These are phyloP conservation scores for Spinus olivaceus DNA, from an alignment of 2,797 vertebrate genomes.

Conservation along the genomic window DNA sequence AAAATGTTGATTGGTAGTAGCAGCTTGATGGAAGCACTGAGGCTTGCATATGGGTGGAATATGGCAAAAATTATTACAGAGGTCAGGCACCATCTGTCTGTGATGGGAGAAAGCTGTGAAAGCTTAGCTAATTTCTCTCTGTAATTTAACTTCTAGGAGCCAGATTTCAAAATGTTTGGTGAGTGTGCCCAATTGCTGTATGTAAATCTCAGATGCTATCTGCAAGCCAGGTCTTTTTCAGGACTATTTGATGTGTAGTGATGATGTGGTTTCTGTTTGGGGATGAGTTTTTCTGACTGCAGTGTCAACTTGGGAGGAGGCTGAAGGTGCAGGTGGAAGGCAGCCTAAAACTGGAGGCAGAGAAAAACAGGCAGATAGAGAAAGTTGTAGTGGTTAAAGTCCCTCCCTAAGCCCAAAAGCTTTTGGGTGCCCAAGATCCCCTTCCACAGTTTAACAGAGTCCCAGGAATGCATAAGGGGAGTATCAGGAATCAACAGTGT, in stretches of 20 bases:
- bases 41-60: slow-evolving; percentile 36
- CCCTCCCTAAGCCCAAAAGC: background rate
- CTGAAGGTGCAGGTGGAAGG: background rate
- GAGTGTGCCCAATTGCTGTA: background rate
- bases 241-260: background rate
- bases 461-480: background rate
- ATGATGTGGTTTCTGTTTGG: background rate
- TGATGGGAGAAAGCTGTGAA: slow-evolving; percentile 23
- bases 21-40: slow-evolving; percentile 36
- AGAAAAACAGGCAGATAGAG: background rate
- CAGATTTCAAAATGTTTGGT: slow-evolving; percentile 19
- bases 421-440: background rate
- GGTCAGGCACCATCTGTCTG: slow-evolving; percentile 38
- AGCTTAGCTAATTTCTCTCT: slow-evolving; percentile 25
- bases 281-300: background rate
- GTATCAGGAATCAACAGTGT: background rate
- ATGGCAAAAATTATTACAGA: slow-evolving; percentile 31
- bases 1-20: slow-evolving; percentile 16
- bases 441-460: background rate
- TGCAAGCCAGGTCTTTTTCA: background rate
- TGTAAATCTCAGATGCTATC: background rate
- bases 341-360: background rate
- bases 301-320: background rate
- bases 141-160: slow-evolving; percentile 13
- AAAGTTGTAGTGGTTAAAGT: background rate